phyloP scores from a whole-genome alignment of 1,140 invertebrate genomes.

The Drosophila melanogaster region Release_6_plus_ISO1_MT NT_033777.3:29966501-29967000 shows the following conservation, averaged over 20 bases:
- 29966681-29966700: not conserved
- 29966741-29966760: too few relatives aligned
- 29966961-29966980: not conserved
- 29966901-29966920: not conserved
- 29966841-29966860: not conserved
- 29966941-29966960: not conserved
- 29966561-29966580: not conserved
- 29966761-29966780: too few relatives aligned
- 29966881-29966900: not conserved
- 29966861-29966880: constrained; percentile 1
- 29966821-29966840: not conserved
- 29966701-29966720: not conserved
- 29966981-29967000: constrained; percentile 16
- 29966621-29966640: not conserved
- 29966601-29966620: not conserved
- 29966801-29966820: not conserved
- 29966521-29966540: not conserved
- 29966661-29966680: not conserved
- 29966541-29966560: constrained; percentile 10
- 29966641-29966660: not conserved
- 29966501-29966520: not conserved
- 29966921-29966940: constrained; percentile 5
- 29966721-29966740: too few relatives aligned
- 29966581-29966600: not conserved
- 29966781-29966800: not conserved